A percentile compares a stretch with the other conserved stretches of the same genome.
Evolutionary conservation across 2,888 invertebrate genomes (phyloP).

Genomic region (Lasioglossum vierecki): DNA sequence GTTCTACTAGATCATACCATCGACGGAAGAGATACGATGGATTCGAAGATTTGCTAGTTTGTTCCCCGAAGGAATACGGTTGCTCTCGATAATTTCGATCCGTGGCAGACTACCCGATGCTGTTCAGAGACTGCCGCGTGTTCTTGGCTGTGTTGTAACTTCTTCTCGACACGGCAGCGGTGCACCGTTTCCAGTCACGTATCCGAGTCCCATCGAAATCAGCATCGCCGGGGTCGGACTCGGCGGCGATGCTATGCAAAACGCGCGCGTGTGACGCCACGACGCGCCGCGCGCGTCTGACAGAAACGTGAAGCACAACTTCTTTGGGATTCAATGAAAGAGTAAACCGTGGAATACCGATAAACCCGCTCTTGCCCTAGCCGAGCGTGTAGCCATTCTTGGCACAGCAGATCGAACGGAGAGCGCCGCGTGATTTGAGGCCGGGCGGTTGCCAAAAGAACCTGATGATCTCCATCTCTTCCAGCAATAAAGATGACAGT

Average conservation of each 20-base stretch:
- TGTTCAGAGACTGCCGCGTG: background rate
- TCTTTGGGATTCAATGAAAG: conserved; percentile 43
- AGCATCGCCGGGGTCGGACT: background rate
- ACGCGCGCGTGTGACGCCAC: background rate
- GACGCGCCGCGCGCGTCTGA: background rate
- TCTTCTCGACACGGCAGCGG: background rate
- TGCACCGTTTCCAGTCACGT: conserved; percentile 7
- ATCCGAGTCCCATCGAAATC: conserved; percentile 14
- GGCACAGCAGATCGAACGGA: conserved; percentile 35
- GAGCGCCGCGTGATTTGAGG: conserved; percentile 5
- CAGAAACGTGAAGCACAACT: conserved; percentile 42
- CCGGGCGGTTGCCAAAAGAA: conserved; percentile 32
- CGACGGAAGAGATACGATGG: background rate
- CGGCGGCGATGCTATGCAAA: background rate
- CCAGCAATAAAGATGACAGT: conserved; percentile 50
- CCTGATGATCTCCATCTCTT: conserved; percentile 45
- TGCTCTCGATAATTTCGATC: background rate
- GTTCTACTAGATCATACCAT: background rate
- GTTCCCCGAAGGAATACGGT: background rate
- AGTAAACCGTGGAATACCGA: conserved; percentile 47
- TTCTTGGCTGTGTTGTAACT: background rate
- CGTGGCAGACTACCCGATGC: background rate
- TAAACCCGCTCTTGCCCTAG: conserved; percentile 13
- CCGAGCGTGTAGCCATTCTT: conserved; percentile 41
- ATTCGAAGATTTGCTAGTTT: background rate